Evolutionary conservation across 2,797 vertebrate genomes (phyloP).

Genomic region (Ciconia nigra): DNA sequence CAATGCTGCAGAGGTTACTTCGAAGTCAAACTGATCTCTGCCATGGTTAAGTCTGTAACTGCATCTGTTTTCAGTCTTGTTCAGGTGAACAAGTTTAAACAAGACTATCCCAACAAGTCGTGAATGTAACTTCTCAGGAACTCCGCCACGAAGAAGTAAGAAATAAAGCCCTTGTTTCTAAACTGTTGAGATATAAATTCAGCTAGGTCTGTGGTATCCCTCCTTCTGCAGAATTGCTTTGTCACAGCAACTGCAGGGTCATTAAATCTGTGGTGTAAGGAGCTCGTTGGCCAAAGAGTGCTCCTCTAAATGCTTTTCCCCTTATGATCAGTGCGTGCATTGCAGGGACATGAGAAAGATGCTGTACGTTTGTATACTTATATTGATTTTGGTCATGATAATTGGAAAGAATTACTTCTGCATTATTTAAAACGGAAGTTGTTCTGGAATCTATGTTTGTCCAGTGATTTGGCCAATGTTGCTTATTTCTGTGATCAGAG

Average conservation of each 20-base stretch:
- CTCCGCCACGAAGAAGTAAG: neutral
- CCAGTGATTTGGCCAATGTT: neutral
- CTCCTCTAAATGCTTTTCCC: neutral
- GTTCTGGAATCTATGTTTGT: neutral
- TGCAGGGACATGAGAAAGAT: neutral
- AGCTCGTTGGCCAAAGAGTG: neutral
- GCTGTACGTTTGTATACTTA: neutral
- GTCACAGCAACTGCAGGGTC: neutral
- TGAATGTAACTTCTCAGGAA: neutral
- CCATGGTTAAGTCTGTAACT: neutral
- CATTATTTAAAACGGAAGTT: neutral
- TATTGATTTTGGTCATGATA: neutral
- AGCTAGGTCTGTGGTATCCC: neutral
- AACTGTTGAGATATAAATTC: neutral
- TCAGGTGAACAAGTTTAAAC: neutral
- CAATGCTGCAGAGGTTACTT: neutral
- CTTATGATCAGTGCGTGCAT: accelerated
- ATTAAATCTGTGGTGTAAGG: neutral
- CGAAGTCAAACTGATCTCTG: neutral
- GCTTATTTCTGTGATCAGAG: neutral
- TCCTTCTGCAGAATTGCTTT: neutral
- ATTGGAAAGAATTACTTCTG: neutral
- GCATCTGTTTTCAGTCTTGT: neutral
- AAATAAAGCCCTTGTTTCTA: neutral
- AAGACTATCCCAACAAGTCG: neutral